A percentile compares a stretch with the other conserved stretches of the same genome.
Conservation (phyloP, 2,113 vertebrate genomes). For the Australoheros scitulus region DNA sequence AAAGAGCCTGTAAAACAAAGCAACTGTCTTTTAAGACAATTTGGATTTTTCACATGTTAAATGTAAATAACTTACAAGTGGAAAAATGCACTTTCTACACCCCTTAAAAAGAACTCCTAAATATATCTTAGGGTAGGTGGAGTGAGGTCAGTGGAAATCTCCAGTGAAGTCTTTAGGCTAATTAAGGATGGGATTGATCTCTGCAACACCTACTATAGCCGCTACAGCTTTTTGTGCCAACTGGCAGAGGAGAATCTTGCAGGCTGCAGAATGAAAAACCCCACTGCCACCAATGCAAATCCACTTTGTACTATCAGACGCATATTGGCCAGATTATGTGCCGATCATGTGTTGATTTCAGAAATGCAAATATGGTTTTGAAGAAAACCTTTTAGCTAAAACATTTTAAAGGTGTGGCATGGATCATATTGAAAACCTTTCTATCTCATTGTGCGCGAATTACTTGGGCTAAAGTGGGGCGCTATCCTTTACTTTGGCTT, state of each 20-base stretch:
- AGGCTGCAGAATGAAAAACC: constrained; percentile 1
- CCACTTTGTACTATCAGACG: neutral
- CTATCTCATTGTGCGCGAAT: neutral
- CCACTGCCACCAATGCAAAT: neutral
- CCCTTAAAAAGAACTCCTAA: constrained; percentile 42
- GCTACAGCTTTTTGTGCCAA: constrained; percentile 51
- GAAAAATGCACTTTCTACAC: neutral
- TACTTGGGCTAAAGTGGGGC: neutral
- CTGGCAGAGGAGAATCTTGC: constrained; percentile 50
- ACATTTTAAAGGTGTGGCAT: neutral
- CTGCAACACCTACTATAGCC: constrained; percentile 64
- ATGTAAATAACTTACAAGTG: neutral
- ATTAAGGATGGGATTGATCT: constrained; percentile 75
- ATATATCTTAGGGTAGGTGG: constrained; percentile 56
- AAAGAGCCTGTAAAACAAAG: neutral
- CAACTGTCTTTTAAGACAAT: neutral
- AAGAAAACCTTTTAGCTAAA: neutral
- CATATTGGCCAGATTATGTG: neutral
- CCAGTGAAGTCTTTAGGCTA: constrained; percentile 68
- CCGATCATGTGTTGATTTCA: neutral
- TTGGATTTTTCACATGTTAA: neutral
- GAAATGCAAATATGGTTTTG: neutral
- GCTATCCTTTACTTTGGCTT: neutral
- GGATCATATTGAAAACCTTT: neutral
- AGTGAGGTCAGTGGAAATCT: constrained; percentile 74